These are phyloP conservation scores for Machaerirhynchus nigripectus DNA, from an alignment of 2,113 vertebrate genomes.

Conservation along the genomic window DNA sequence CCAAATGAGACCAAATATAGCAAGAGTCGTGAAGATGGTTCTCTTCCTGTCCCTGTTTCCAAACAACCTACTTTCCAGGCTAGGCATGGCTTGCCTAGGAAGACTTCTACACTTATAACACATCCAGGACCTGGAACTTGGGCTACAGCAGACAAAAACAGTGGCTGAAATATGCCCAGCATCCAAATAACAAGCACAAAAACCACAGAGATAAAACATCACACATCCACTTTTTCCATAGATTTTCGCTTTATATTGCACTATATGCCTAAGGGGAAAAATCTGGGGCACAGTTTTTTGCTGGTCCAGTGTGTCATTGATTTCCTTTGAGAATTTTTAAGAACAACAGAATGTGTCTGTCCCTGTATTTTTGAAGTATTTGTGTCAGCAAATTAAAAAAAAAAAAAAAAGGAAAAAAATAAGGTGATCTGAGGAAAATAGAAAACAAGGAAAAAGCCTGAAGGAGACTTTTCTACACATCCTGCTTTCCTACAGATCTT, in stretches of 20 bases:
- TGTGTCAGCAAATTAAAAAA: not conserved
- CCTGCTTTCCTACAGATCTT: not conserved
- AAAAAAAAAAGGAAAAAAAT: not conserved
- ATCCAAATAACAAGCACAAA: not conserved
- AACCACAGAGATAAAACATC: not conserved
- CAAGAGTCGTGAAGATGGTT: not conserved
- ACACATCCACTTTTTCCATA: not conserved
- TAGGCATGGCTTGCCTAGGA: not conserved
- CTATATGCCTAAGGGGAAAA: not conserved
- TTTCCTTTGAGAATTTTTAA: not conserved
- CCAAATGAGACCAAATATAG: not conserved
- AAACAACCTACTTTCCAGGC: conserved; percentile 8
- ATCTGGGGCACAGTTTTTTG: not conserved
- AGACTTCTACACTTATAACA: not conserved
- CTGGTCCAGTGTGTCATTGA: not conserved
- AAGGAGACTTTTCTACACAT: not conserved
- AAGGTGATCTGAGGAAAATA: not conserved
- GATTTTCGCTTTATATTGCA: not conserved
- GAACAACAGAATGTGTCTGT: not conserved
- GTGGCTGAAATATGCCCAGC: not conserved
- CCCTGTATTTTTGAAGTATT: not conserved
- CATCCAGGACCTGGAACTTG: not conserved
- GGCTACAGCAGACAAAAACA: not conserved
- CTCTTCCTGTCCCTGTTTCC: not conserved
- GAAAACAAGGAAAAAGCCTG: not conserved